Evolutionary conservation across 2,888 invertebrate genomes (phyloP), one percentile per base, ranked within the genome.

Genomic region (Stegophylla sp.): DNA sequence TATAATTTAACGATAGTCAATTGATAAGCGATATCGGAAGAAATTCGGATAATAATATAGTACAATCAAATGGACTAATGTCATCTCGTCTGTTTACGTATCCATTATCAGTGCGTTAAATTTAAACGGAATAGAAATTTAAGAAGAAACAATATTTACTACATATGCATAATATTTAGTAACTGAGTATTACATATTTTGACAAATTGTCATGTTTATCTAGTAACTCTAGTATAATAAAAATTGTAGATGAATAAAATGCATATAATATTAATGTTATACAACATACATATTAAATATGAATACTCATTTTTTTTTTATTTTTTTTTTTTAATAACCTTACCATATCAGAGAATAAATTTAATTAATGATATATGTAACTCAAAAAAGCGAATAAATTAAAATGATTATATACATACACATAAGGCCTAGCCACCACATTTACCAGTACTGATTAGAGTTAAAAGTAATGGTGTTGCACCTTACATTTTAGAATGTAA

Each of bases 401-500:
- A 69, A 77, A 59, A 56, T 67, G 23, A 69, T 59, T 59, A 20
- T 45, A 56, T 48, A 77, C 48, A 59, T 12, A 77, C 43, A 67
- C 20, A 48, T 48, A 63, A 79, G 48, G 79, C 0, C 26, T 79
- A 71, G 51, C 41, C 71, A 79, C 51, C 71, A 48, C 41, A 53
- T 56, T 43, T 20, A 69, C 23, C 28, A 56, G 15, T 34, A 77
- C 17, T 34, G 66, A 74, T 51, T 56, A 5, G 4, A 59, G 43
- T 34, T 34, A 64, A 26, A 69, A 51, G 71, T 79, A 69, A 79
- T 71, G 79, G 61, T 77, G 67, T 71, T 71, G 23, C 71, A 69
- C 67, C 77, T 79, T 63, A 79, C 79, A 63, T 9, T 79, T 71
- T 71, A 71, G 61, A 71, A 79, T 79, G 71, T 61, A 79, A 69